Conservation (phyloP, 2,888 invertebrate genomes). For the Sarcophaga variegata region DNA sequence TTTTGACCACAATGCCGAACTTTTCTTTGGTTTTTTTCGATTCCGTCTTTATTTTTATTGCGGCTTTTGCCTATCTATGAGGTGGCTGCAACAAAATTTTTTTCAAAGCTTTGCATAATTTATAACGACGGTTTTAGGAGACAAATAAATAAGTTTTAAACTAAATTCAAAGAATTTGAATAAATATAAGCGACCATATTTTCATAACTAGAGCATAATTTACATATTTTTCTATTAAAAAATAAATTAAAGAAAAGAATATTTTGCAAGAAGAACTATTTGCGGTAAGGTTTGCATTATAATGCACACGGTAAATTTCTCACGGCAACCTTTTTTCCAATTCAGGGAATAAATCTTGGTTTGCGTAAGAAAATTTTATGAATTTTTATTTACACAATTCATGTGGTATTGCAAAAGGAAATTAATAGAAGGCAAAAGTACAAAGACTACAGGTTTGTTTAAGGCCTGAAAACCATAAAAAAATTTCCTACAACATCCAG, state of each 20-base stretch:
- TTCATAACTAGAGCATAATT: slow-evolving; percentile 53
- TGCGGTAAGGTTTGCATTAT: slow-evolving; percentile 19
- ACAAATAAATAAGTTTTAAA: slow-evolving; percentile 15
- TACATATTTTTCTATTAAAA: slow-evolving; percentile 57
- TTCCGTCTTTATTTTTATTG: too few species aligned
- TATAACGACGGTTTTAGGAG: slow-evolving; percentile 1
- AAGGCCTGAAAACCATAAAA: too few species aligned
- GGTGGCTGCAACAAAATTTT: neutral
- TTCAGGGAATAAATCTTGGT: too few species aligned
- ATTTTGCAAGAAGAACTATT: slow-evolving; percentile 10
- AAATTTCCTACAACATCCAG: too few species aligned
- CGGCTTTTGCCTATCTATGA: slow-evolving; percentile 21
- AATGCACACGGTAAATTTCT: slow-evolving; percentile 3
- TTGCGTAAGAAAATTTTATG: too few species aligned
- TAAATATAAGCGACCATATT: slow-evolving; percentile 33
- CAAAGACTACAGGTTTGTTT: too few species aligned
- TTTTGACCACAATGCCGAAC: slow-evolving; percentile 58
- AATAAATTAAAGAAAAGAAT: neutral
- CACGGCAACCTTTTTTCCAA: neutral
- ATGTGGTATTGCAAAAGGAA: too few species aligned
- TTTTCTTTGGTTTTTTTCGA: slow-evolving; percentile 41
- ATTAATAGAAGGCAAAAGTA: too few species aligned
- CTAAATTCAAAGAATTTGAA: slow-evolving; percentile 49
- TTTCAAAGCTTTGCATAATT: slow-evolving; percentile 53
- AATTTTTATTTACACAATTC: too few species aligned